Evolutionary conservation across 2,888 invertebrate species (phyloP), one percentile per base, ranked within the genome.

Genomic region (Megaustenia siamemsis): DNA sequence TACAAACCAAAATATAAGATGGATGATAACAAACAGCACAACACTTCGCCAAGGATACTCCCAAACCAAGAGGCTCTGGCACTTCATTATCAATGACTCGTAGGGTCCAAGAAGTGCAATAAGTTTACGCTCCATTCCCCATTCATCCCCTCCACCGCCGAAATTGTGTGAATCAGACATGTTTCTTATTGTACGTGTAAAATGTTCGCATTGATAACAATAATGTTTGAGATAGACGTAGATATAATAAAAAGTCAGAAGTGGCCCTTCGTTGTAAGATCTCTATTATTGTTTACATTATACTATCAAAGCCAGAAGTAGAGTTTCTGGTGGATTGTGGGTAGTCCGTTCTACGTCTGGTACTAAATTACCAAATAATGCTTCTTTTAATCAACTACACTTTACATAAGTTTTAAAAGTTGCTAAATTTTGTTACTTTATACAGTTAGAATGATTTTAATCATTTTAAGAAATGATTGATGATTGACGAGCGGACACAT

Each of bases 61-160:
- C 94, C 94, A 94, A 56, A 94, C 93, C 66, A 94, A 88, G 38
- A 94, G 87, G 84, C 93, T 93, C 87, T 94, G 94, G 38, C 92
- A 77, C 35, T 90, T 88, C 90, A 94, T 93, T 28, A 94, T 91
- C 79, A 92, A 89, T 56, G 93, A 90, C 88, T 94, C 94, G 71
- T 93, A 85, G 18, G 93, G 93, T 82, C 89, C 91, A n/a, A 93
- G 84, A 53, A 90, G 71, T 8, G 87, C 84, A 81, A 87, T 88
- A 15, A 93, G 87, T 43, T 87, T 87, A 15, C 90, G 87, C 83
- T 92, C 90, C 81, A 88, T 86, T 38, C 79, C 69, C 56, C 38
- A 63, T n/a, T 45, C 69, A 43, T 81, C 68, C 18, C 77, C 81
- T 24, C 66, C 84, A 8, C 80, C 80, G 40, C 75, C 80, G 53